Conservation (phyloP, 2,797 vertebrate genomes). For the Crax fasciolata region DNA sequence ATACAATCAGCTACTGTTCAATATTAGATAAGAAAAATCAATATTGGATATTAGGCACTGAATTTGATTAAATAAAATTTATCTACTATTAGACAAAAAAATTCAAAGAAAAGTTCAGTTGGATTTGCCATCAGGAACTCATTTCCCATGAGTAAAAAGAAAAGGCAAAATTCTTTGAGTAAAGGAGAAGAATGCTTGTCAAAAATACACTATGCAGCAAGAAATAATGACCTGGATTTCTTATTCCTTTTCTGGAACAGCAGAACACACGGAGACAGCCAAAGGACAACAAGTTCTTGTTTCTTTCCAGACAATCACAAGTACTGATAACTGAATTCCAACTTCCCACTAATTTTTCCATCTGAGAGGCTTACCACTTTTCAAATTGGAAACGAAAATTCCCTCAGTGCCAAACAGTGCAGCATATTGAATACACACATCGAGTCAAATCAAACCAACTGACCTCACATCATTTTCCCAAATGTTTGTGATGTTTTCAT, state of each 20-base stretch:
- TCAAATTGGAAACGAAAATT: conserved; percentile 23
- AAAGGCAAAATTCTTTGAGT: conserved; percentile 18
- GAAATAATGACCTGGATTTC: background rate
- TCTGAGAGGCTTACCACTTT: conserved; percentile 19
- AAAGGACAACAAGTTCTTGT: conserved; percentile 4
- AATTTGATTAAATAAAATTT: background rate
- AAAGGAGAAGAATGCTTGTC: background rate
- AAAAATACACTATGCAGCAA: background rate
- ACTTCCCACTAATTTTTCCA: conserved; percentile 39
- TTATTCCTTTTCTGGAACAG: background rate
- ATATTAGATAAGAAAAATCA: conserved; percentile 36
- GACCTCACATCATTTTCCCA: conserved; percentile 43
- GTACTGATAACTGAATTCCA: background rate
- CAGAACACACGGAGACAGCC: background rate
- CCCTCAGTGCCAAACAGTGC: background rate
- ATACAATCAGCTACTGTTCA: background rate
- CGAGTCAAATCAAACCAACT: conserved; percentile 45
- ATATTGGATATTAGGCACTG: background rate
- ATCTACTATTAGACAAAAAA: background rate
- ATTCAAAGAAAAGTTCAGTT: background rate
- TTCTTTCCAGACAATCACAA: background rate
- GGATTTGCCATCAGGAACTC: conserved; percentile 19
- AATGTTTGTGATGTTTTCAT: conserved; percentile 12
- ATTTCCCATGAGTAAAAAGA: background rate
- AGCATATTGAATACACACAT: conserved; percentile 28